phyloP scores from a whole-genome alignment of 2,888 invertebrate species.

The Teinopalpus imperialis region DNA sequence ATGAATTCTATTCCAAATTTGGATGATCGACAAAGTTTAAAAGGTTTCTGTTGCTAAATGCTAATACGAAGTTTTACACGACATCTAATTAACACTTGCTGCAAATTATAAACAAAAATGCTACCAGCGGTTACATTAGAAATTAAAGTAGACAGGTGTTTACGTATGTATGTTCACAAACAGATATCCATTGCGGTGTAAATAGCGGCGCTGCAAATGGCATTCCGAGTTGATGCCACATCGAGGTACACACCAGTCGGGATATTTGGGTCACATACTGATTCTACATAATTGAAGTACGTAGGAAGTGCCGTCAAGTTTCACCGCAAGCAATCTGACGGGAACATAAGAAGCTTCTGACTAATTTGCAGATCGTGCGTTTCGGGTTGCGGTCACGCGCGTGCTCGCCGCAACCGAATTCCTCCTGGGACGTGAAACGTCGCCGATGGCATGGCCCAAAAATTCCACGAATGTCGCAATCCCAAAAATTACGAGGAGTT shows the following conservation, averaged over 20 bases:
- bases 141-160: conserved; percentile 1
- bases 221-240: conserved; percentile 64
- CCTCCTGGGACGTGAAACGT: conserved; percentile 50
- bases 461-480: conserved; percentile 21
- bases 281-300: conserved; percentile 64
- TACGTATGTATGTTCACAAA: conserved; percentile 39
- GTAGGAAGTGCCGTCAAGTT: conserved; percentile 50
- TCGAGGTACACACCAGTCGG: conserved; percentile 50
- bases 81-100: too few relatives aligned
- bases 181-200: conserved; percentile 59
- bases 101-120: too few relatives aligned
- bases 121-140: background rate
- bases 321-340: conserved; percentile 70
- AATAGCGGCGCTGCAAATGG: conserved; percentile 63
- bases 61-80: too few relatives aligned
- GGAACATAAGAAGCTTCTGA: conserved; percentile 56
- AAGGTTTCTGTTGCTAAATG: too few relatives aligned
- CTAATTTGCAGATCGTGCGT: conserved; percentile 72
- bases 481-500: conserved; percentile 25
- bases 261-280: conserved; percentile 73
- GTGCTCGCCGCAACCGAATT: conserved; percentile 60
- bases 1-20: too few relatives aligned
- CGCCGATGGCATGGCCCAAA: conserved; percentile 26
- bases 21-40: too few relatives aligned
- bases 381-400: conserved; percentile 68